phyloP scores from a whole-genome alignment of 2,888 invertebrate genomes.

The Rosalia funebris region DNA sequence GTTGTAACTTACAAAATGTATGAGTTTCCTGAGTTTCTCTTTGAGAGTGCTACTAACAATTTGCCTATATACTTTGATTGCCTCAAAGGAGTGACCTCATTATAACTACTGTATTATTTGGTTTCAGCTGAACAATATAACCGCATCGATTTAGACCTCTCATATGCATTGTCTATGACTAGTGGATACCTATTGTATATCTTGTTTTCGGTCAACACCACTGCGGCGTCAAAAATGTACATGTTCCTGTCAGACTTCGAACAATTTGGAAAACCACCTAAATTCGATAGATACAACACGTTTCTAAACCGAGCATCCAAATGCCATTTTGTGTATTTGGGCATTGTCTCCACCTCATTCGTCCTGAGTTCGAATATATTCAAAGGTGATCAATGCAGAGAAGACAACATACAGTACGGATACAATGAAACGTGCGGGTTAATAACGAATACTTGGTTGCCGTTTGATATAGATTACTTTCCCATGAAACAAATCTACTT shows the following conservation, averaged over 20 bases:
- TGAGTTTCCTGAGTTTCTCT: too few species aligned
- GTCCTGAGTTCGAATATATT: conserved; percentile 26
- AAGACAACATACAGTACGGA: conserved; percentile 19
- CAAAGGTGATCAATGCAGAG: conserved; percentile 14
- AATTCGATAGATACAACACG: conserved; percentile 28
- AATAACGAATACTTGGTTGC: conserved; percentile 33
- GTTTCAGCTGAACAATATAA: conserved; percentile 23
- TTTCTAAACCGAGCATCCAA: conserved; percentile 25
- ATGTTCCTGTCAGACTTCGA: conserved; percentile 30
- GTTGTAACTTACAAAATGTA: too few species aligned
- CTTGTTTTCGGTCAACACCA: conserved; percentile 19
- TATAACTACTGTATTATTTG: too few species aligned
- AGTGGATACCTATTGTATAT: conserved; percentile 16
- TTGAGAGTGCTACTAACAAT: too few species aligned
- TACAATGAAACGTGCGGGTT: conserved; percentile 33
- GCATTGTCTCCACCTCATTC: conserved; percentile 10
- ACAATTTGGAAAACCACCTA: conserved; percentile 28
- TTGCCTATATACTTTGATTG: too few species aligned
- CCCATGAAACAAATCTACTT: conserved; percentile 29
- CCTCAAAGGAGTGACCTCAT: too few species aligned
- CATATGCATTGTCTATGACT: conserved; percentile 26
- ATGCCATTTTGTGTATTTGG: conserved; percentile 30
- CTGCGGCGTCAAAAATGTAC: conserved; percentile 22
- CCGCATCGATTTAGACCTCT: conserved; percentile 28
- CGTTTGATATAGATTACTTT: conserved; percentile 29